phyloP scores from a whole-genome alignment of 2,888 invertebrate species.

The Chrysomela aeneicollis region DNA sequence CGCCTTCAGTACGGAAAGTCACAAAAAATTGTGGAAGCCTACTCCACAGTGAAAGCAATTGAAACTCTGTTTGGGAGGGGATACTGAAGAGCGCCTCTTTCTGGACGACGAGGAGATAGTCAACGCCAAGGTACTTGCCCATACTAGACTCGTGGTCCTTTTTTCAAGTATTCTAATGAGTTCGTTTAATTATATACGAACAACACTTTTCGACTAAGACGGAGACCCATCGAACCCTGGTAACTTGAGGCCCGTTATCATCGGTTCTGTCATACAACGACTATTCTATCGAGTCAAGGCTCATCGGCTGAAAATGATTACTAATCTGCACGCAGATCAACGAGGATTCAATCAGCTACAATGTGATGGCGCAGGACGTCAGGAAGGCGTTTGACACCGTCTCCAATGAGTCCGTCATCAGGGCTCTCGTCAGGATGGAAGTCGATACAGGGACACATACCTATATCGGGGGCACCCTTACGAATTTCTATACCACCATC shows the following conservation, averaged over 20 bases:
- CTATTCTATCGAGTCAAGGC: constrained; percentile 45
- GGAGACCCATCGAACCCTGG: constrained; percentile 14
- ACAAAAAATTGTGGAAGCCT: neutral
- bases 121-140: neutral
- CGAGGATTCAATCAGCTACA: constrained; percentile 43
- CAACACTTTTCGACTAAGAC: neutral
- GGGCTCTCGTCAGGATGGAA: constrained; percentile 33
- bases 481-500: constrained; percentile 26
- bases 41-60: neutral
- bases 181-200: neutral
- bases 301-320: constrained; percentile 17
- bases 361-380: constrained; percentile 36
- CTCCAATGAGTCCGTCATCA: constrained; percentile 31
- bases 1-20: neutral
- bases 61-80: neutral
- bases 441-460: constrained; percentile 9
- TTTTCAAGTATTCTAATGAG: neutral
- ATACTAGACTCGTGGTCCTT: neutral
- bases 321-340: constrained; percentile 41
- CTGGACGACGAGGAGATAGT: neutral
- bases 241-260: constrained; percentile 51
- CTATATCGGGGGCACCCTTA: constrained; percentile 12
- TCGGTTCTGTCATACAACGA: constrained; percentile 42
- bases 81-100: neutral
- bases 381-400: constrained; percentile 43